Conservation (phyloP, 2,888 invertebrate species). For the Rhopalosiphum nymphaeae region DNA sequence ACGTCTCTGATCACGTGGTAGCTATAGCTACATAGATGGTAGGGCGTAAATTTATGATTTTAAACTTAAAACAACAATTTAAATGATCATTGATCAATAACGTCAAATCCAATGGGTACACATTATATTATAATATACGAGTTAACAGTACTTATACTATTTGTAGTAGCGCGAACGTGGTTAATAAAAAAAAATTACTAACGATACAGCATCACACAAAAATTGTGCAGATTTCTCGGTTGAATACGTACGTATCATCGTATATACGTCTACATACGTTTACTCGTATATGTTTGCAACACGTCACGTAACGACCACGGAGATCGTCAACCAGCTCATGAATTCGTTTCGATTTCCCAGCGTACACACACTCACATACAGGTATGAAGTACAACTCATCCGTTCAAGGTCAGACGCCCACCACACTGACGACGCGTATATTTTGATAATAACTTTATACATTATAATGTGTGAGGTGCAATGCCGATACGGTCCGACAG, state of each 20-base stretch:
- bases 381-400: not conserved
- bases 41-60: not conserved
- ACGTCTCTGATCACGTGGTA: not conserved
- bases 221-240: not conserved
- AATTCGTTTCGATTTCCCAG: constrained; percentile 10
- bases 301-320: not conserved
- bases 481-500: constrained; percentile 15
- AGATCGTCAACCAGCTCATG: not conserved
- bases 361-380: not conserved
- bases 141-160: not conserved
- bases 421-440: not conserved
- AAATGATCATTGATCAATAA: not conserved
- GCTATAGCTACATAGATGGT: not conserved
- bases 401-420: constrained; percentile 18
- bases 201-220: not conserved
- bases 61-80: not conserved
- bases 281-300: not conserved
- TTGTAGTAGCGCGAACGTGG: not conserved
- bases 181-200: not conserved
- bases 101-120: not conserved
- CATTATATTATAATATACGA: not conserved
- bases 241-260: not conserved
- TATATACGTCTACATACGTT: not conserved
- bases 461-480: not conserved
- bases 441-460: not conserved